phyloP scores from a whole-genome alignment of 2,113 vertebrate genomes.

The Athene cunicularia region DNA sequence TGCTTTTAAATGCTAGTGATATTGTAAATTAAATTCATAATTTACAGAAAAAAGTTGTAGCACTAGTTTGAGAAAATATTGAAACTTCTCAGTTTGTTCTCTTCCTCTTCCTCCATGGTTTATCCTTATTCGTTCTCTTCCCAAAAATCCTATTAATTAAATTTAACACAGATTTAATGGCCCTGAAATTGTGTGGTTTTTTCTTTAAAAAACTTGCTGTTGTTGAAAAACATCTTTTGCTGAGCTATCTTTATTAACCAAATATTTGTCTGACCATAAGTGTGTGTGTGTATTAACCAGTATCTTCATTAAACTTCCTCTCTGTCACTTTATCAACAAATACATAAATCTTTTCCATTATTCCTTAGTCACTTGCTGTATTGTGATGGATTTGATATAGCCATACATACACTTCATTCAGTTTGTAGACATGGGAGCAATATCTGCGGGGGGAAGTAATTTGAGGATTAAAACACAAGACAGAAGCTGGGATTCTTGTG shows the following conservation, averaged over 20 bases:
- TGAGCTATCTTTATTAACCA: neutral
- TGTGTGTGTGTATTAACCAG: neutral
- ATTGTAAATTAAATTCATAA: neutral
- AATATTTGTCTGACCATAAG: neutral
- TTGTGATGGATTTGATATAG: neutral
- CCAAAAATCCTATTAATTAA: neutral
- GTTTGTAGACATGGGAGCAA: neutral
- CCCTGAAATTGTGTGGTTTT: fast-evolving
- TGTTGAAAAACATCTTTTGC: neutral
- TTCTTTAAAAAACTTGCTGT: neutral
- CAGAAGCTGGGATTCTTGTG: neutral
- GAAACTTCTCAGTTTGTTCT: neutral
- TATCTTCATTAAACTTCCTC: neutral
- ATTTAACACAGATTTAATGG: neutral
- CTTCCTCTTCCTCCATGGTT: neutral
- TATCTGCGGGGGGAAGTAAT: neutral
- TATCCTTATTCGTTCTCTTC: neutral
- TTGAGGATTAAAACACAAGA: neutral
- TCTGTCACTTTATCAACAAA: neutral
- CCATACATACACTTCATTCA: neutral
- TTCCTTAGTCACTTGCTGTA: neutral
- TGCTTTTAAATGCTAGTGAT: neutral
- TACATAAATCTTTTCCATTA: neutral
- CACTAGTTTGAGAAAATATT: neutral
- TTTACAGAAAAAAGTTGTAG: neutral